A percentile compares a stretch with the other conserved stretches of the same genome.
These are phyloP conservation scores for Scaptomyza montana DNA, from an alignment of 1,140 invertebrate species.

Conservation along the genomic window DNA sequence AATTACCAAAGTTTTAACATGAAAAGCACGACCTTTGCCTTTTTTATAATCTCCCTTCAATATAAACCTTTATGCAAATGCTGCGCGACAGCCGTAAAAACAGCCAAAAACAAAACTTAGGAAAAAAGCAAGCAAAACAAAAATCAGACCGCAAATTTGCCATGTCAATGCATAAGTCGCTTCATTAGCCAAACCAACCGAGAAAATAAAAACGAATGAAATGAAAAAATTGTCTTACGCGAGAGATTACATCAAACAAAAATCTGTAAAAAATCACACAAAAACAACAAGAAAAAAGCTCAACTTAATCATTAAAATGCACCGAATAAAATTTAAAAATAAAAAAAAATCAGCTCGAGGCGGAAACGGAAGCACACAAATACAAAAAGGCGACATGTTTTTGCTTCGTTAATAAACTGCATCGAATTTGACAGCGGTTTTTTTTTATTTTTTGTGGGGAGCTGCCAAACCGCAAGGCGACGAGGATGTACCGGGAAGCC, in stretches of 20 bases:
- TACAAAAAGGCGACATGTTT: conserved; percentile 72
- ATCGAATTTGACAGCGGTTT: conserved; percentile 52
- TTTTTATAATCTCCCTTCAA: conserved; percentile 10
- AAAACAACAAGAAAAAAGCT: background rate
- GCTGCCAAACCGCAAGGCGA: conserved; percentile 63
- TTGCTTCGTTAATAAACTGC: conserved; percentile 77
- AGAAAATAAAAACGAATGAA: conserved; percentile 18
- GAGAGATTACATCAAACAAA: conserved; percentile 65
- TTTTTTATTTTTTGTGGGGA: too few relatives aligned
- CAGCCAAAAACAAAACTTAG: conserved; percentile 50
- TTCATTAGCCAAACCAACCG: conserved; percentile 65
- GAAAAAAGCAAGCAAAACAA: conserved; percentile 23
- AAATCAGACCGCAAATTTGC: conserved; percentile 70
- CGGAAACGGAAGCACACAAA: conserved; percentile 37
- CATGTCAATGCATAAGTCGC: conserved; percentile 80
- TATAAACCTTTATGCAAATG: conserved; percentile 63
- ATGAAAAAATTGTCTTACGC: conserved; percentile 54
- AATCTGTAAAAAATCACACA: conserved; percentile 27
- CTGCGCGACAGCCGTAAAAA: conserved; percentile 62
- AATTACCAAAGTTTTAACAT: conserved; percentile 68
- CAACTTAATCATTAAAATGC: conserved; percentile 69
- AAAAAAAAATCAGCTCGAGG: conserved; percentile 21
- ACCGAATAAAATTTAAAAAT: conserved; percentile 12
- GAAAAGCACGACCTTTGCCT: background rate
- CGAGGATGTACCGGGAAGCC: conserved; percentile 5